Percentiles rank a stretch among this genome's conserved stretches.
Evolutionary conservation across 2,113 vertebrate genomes (phyloP).

Genomic region (Heptranchias perlo): DNA sequence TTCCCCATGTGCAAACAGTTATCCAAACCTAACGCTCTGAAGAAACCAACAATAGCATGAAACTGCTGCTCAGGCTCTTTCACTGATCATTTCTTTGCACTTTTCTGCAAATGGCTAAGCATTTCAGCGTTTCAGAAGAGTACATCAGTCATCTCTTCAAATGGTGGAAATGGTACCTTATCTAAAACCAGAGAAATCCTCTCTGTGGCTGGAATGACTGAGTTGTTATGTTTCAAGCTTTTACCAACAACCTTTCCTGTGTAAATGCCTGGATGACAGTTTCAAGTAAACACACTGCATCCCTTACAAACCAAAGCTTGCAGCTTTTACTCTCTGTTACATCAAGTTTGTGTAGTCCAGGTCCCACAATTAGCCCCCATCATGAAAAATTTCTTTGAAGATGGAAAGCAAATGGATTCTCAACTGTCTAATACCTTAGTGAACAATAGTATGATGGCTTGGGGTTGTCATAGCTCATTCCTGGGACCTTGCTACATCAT

Average conservation of each 20-base stretch:
- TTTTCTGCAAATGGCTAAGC: not conserved
- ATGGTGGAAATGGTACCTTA: not conserved
- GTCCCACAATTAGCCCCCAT: not conserved
- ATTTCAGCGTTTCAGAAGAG: not conserved
- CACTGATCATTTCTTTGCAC: not conserved
- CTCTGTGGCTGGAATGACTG: not conserved
- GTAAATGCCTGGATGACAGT: not conserved
- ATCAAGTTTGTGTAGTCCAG: not conserved
- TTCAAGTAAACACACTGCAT: not conserved
- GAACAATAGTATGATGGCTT: not conserved
- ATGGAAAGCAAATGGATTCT: not conserved
- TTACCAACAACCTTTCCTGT: not conserved
- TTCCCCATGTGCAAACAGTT: not conserved
- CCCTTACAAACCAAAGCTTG: not conserved
- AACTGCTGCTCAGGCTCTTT: not conserved
- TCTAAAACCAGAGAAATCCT: not conserved
- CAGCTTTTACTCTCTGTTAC: not conserved
- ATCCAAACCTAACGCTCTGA: not conserved
- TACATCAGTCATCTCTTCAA: not conserved
- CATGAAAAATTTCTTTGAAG: not conserved
- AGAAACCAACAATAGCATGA: not conserved
- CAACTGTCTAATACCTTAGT: not conserved
- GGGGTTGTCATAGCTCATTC: not conserved
- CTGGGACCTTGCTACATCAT: not conserved
- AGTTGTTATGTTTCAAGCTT: conserved; percentile 6